Evolutionary conservation across 2,797 vertebrate species (phyloP).

Genomic region (Balearica regulorum): DNA sequence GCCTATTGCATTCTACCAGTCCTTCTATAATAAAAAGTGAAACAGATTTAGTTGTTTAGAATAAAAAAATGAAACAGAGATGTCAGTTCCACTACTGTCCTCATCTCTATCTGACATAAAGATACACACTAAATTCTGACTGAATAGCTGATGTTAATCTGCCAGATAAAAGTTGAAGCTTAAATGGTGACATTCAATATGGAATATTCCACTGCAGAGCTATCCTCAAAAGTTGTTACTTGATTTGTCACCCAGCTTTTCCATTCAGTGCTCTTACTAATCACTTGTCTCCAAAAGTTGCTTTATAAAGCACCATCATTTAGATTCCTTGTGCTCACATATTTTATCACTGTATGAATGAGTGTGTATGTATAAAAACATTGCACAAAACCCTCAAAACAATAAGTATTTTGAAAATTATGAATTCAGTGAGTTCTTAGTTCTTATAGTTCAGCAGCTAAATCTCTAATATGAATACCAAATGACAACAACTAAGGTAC

Average conservation of each 20-base stretch:
- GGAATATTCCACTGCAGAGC: background rate
- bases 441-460: background rate
- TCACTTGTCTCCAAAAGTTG: background rate
- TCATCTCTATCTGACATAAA: background rate
- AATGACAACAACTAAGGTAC: background rate
- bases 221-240: background rate
- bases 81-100: background rate
- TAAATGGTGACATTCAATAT: background rate
- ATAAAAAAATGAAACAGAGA: background rate
- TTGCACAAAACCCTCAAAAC: background rate
- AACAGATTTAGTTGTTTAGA: background rate
- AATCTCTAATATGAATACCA: background rate
- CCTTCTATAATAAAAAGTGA: background rate
- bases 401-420: background rate
- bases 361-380: background rate
- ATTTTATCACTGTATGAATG: background rate
- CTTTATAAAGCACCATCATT: background rate
- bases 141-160: background rate
- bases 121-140: background rate
- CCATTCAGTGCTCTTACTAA: background rate
- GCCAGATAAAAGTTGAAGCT: background rate
- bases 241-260: background rate
- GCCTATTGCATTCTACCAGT: background rate
- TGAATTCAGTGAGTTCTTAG: background rate
- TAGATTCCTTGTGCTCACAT: background rate